Evolutionary conservation across 1,140 invertebrate genomes (phyloP).

Genomic region (Cydia strobilella): DNA sequence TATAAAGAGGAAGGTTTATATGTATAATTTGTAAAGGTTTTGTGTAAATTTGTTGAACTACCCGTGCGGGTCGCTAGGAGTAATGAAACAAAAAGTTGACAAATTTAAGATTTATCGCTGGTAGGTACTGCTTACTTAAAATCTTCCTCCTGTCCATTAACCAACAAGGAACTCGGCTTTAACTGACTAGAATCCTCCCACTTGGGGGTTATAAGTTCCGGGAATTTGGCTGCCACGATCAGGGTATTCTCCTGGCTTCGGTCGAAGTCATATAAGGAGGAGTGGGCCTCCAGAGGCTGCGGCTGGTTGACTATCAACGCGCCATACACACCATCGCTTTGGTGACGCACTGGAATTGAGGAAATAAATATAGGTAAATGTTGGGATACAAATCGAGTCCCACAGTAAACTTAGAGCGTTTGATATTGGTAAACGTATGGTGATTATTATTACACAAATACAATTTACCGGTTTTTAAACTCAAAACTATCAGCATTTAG

Average conservation of each 20-base stretch:
- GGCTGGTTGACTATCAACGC: slow-evolving; percentile 86
- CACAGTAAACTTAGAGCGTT: too few species aligned
- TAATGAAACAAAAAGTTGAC: too few species aligned
- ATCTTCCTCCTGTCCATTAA: slow-evolving; percentile 56
- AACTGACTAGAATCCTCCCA: slow-evolving; percentile 52
- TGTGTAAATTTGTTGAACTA: too few species aligned
- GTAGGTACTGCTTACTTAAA: slow-evolving; percentile 58
- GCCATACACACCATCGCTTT: slow-evolving; percentile 90
- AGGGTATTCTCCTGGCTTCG: slow-evolving; percentile 65
- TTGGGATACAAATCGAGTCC: too few species aligned
- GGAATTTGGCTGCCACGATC: slow-evolving; percentile 59
- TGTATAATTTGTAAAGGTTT: too few species aligned
- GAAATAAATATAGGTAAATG: neutral
- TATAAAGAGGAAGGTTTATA: too few species aligned
- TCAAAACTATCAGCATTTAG: too few species aligned
- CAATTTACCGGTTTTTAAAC: too few species aligned
- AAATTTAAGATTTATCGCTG: neutral
- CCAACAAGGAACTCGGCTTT: slow-evolving; percentile 48
- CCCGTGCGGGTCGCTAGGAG: too few species aligned
- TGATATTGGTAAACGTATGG: too few species aligned
- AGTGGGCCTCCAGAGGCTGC: slow-evolving; percentile 83
- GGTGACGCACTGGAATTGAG: slow-evolving; percentile 81
- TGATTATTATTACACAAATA: too few species aligned
- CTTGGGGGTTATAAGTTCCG: slow-evolving; percentile 56
- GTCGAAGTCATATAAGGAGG: slow-evolving; percentile 86